These are phyloP conservation scores for Nasonovia ribisnigri DNA, from an alignment of 2,888 invertebrate genomes.

Conservation along the genomic window DNA sequence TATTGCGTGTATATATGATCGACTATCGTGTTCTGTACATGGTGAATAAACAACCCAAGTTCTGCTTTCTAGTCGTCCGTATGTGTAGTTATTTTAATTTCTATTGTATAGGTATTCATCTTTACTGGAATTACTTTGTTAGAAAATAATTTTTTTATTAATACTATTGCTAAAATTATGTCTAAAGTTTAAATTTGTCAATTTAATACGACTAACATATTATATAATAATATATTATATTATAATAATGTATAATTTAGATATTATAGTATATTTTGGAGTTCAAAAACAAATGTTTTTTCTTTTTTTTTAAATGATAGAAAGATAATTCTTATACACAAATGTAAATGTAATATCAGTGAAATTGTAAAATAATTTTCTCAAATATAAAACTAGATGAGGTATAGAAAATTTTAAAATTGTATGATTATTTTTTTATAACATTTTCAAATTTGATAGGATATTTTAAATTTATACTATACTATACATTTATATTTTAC, in stretches of 20 bases:
- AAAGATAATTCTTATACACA: too few species aligned
- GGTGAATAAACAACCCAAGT: not conserved
- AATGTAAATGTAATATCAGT: too few species aligned
- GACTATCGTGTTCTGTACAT: slow-evolving; percentile 36
- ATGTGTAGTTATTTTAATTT: slow-evolving; percentile 14
- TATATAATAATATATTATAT: too few species aligned
- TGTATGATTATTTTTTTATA: not conserved
- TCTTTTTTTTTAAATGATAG: not conserved
- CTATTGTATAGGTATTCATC: slow-evolving; percentile 29
- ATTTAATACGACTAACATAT: too few species aligned
- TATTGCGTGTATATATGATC: not conserved
- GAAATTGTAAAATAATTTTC: not conserved
- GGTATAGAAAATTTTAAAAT: not conserved
- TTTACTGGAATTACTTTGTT: not conserved
- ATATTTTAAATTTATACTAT: too few species aligned
- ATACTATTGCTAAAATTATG: not conserved
- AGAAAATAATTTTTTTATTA: not conserved
- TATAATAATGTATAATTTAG: too few species aligned
- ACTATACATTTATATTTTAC: not conserved
- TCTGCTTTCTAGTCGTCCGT: slow-evolving; percentile 13
- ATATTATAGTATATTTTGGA: too few species aligned
- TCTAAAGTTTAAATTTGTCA: too few species aligned
- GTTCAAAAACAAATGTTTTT: not conserved
- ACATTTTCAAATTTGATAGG: not conserved
- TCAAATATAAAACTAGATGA: not conserved